Percentiles rank a stretch among this genome's conserved stretches.
Evolutionary conservation across 2,113 vertebrate genomes (phyloP).

Genomic region (Thomomys bottae): DNA sequence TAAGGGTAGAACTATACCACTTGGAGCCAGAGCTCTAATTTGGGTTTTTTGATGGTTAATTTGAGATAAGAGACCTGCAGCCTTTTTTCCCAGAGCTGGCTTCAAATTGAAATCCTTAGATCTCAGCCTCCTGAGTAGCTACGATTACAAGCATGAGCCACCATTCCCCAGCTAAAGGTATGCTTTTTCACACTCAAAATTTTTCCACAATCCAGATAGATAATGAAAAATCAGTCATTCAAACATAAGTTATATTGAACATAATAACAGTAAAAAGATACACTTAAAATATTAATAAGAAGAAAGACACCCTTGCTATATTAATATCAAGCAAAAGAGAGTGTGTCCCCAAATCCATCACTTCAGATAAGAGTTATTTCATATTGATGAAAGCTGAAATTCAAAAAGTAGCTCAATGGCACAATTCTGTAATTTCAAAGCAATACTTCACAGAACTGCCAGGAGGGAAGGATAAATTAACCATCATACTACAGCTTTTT

Average conservation of each 20-base stretch:
- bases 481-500: not conserved
- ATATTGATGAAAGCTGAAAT: not conserved
- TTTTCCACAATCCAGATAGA: not conserved
- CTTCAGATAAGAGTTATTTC: not conserved
- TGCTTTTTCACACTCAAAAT: not conserved
- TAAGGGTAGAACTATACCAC: too few species aligned
- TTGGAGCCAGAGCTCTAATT: too few species aligned
- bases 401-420: not conserved
- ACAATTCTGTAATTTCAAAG: constrained; percentile 5
- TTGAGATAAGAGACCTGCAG: too few species aligned
- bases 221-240: not conserved
- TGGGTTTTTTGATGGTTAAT: too few species aligned
- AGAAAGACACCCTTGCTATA: not conserved
- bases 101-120: too few species aligned
- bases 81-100: too few species aligned
- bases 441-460: not conserved
- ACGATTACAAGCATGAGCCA: too few species aligned
- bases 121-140: too few species aligned
- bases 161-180: not conserved
- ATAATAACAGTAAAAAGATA: not conserved
- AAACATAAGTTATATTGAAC: not conserved
- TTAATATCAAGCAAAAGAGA: not conserved
- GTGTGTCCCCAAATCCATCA: not conserved
- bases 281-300: not conserved
- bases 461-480: not conserved